phyloP scores from a whole-genome alignment of 2,113 vertebrate species.

The Pelusios castaneus region DNA sequence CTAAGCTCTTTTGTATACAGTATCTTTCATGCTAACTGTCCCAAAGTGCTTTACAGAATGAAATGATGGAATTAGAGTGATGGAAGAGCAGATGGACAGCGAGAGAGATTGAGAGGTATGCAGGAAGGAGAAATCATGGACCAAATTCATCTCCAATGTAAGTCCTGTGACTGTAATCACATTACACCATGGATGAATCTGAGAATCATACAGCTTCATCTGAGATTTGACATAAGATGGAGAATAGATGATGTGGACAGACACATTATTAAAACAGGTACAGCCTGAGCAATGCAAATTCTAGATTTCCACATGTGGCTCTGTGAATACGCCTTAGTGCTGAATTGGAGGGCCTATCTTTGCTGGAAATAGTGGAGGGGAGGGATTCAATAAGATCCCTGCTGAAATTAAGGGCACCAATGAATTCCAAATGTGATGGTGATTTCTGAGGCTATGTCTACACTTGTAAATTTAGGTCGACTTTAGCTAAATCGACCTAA shows the following conservation, averaged over 20 bases:
- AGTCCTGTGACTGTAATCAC: not conserved
- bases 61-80: not conserved
- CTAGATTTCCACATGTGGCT: accelerated
- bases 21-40: not conserved
- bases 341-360: accelerated
- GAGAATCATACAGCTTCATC: not conserved
- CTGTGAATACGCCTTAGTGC: not conserved
- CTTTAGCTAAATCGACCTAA: no score
- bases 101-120: not conserved
- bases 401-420: not conserved
- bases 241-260: no score
- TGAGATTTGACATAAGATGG: not conserved
- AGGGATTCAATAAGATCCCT: not conserved
- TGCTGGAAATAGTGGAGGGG: no score
- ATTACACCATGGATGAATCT: accelerated
- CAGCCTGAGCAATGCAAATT: not conserved
- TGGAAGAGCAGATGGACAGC: not conserved
- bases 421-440: accelerated
- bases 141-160: not conserved
- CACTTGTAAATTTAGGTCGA: no score
- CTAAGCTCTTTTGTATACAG: not conserved
- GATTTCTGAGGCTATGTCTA: not conserved
- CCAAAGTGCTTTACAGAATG: not conserved
- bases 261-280: accelerated
- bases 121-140: not conserved